Conservation (phyloP, 2,888 invertebrate species). For the Idaea dimidiata region DNA sequence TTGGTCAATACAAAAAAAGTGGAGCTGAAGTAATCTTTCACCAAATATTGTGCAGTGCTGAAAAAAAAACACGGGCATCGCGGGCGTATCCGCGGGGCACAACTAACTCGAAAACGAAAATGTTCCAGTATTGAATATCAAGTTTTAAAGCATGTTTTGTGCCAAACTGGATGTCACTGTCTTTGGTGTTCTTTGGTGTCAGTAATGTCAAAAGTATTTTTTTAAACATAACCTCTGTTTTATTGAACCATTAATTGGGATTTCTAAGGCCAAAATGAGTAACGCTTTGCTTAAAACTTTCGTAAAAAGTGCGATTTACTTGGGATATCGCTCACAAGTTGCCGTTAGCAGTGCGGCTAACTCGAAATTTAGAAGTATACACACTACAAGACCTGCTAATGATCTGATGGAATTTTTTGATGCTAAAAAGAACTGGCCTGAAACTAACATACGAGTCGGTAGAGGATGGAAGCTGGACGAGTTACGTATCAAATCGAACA, state of each 20-base stretch:
- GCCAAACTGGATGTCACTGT: background rate
- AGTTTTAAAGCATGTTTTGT: background rate
- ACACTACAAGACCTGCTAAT: constrained; percentile 58
- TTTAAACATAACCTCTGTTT: background rate
- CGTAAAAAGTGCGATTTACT: constrained; percentile 34
- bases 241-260: background rate
- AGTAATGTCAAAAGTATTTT: too few species aligned
- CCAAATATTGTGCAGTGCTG: too few species aligned
- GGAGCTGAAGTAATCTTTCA: too few species aligned
- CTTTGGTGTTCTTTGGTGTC: too few species aligned
- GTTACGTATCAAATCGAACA: constrained; percentile 95
- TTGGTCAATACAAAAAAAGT: too few species aligned
- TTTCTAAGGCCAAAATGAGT: constrained; percentile 33
- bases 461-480: constrained; percentile 95
- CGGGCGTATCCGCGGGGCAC: too few species aligned
- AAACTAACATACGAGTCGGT: constrained; percentile 87
- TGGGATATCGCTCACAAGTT: constrained; percentile 45
- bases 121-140: background rate
- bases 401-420: constrained; percentile 95
- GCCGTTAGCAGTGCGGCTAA: constrained; percentile 29
- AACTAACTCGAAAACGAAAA: background rate
- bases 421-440: constrained; percentile 90
- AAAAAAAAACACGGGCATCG: too few species aligned
- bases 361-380: constrained; percentile 40
- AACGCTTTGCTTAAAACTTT: constrained; percentile 36